phyloP scores from a whole-genome alignment of 2,888 invertebrate genomes.

The Drosophila eohydei region DNA sequence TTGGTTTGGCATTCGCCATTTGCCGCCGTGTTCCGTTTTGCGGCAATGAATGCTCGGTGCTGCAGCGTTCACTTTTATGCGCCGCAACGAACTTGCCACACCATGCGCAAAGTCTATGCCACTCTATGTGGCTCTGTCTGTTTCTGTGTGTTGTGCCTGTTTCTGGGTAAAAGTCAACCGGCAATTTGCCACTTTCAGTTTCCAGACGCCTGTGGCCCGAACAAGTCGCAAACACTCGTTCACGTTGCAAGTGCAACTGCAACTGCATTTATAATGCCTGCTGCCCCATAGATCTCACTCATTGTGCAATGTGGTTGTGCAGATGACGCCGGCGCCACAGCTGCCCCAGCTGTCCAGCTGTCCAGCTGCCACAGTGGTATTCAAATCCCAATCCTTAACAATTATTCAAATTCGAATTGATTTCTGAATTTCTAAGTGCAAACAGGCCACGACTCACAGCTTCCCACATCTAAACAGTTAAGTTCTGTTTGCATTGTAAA shows the following conservation, averaged over 20 bases:
- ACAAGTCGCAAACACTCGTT: conserved; percentile 36
- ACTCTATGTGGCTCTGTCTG: conserved; percentile 2
- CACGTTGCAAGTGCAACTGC: conserved; percentile 75
- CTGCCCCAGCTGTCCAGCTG: conserved; percentile 28
- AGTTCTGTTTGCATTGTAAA: neutral
- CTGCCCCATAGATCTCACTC: conserved; percentile 21
- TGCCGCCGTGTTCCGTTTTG: conserved; percentile 73
- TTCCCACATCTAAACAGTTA: neutral
- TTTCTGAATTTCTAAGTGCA: neutral
- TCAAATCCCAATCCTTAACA: neutral
- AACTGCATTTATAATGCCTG: conserved; percentile 49
- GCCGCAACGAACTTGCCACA: conserved; percentile 74
- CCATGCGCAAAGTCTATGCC: conserved; percentile 69
- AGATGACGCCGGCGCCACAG: conserved; percentile 28
- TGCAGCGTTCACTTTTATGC: conserved; percentile 72
- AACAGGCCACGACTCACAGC: neutral
- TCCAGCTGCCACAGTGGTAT: conserved; percentile 42
- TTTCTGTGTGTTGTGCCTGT: conserved; percentile 11
- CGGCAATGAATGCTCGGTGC: conserved; percentile 72
- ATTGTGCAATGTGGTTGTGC: conserved; percentile 46
- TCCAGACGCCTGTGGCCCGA: conserved; percentile 29
- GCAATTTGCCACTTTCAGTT: conserved; percentile 61
- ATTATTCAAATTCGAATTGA: neutral
- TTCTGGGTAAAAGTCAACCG: conserved; percentile 64
- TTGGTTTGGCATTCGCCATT: conserved; percentile 56